Evolutionary conservation across 2,113 vertebrate genomes (phyloP), one percentile per base, ranked within the genome.

Genomic region (Cebus imitator): DNA sequence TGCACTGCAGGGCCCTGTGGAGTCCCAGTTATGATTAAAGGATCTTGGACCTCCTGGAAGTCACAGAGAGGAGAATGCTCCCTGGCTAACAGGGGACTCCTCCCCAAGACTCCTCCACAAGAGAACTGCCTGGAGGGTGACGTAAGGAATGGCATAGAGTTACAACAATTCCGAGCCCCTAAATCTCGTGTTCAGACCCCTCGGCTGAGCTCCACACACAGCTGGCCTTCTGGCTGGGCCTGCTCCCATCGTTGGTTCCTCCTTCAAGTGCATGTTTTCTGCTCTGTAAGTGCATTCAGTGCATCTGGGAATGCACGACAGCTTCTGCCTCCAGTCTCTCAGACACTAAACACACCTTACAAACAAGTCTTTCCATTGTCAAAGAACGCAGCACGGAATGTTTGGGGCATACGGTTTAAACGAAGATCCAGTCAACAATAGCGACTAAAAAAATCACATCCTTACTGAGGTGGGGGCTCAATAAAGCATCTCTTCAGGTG

Each of bases 181-280:
- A 73, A 93, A 93, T 98, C 97, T 97, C 52, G 1, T 40, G 4
- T 32, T 82, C 18, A 13, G 40, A 91, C 87, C 97, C 94, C 98
- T 95, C 89, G 64, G 0, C 95, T 92, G 85, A 95, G 96, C 3
- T 79, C 94, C 83, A 82, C 79, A 57, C 97, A 96, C 95, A 96
- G 61, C 70, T 23, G 0, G 0, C 82, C 92, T 90, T 96, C 94
- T 97, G 95, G 90, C 94, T 98, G 92, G 45, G 4, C 61, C n/a
- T 18, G 50, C 64, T 78, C 73, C 82, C 25, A 3, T 25, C 87
- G 97, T 97, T 85, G 79, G 37, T 96, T 97, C 87, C 83, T 95
- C 86, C 96, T 95, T 68, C 80, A 48, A 82, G 95, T 12, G 27
- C 72, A 43, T 73, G 76, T 61, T 95, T 91, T 91, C 98, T 8